phyloP scores from a whole-genome alignment of 1,140 invertebrate genomes.

The Mya arenaria region DNA sequence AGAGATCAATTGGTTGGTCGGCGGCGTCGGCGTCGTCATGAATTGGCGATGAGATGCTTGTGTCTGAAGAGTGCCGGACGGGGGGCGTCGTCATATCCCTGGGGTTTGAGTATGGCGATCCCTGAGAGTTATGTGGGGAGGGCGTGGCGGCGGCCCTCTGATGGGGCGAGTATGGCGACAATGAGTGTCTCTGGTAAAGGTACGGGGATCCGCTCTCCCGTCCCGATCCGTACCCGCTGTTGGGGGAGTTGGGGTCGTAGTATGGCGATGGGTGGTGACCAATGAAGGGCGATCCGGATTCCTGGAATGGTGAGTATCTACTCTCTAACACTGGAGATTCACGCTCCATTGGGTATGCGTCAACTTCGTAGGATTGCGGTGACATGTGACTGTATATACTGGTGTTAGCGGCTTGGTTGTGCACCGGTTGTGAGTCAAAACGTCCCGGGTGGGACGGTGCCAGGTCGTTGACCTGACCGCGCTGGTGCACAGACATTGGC shows the following conservation, averaged over 20 bases:
- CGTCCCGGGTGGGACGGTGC: background rate
- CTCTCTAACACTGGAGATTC: conserved; percentile 31
- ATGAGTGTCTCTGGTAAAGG: background rate
- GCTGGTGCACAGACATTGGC: background rate
- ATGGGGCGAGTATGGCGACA: conserved; percentile 14
- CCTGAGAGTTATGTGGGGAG: background rate
- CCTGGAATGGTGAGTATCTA: conserved; percentile 34
- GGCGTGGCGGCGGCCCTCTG: background rate
- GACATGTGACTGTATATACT: background rate
- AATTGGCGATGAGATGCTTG: too few relatives aligned
- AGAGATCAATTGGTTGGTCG: conserved; percentile 50
- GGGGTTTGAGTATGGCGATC: conserved; percentile 1
- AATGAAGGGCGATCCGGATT: conserved; percentile 47
- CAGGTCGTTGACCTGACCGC: background rate
- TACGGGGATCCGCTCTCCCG: conserved; percentile 29
- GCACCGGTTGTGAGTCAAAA: background rate
- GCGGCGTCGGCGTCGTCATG: background rate
- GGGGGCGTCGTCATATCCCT: background rate
- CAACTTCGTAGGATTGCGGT: background rate
- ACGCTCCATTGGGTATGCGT: background rate
- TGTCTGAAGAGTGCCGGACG: too few relatives aligned
- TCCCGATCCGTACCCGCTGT: background rate
- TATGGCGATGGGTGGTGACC: conserved; percentile 10
- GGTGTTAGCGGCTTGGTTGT: background rate
- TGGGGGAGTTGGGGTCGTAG: conserved; percentile 25